Percentiles rank a stretch among this genome's conserved stretches.
Evolutionary conservation across 2,113 vertebrate species (phyloP).

Genomic region (human): DNA sequence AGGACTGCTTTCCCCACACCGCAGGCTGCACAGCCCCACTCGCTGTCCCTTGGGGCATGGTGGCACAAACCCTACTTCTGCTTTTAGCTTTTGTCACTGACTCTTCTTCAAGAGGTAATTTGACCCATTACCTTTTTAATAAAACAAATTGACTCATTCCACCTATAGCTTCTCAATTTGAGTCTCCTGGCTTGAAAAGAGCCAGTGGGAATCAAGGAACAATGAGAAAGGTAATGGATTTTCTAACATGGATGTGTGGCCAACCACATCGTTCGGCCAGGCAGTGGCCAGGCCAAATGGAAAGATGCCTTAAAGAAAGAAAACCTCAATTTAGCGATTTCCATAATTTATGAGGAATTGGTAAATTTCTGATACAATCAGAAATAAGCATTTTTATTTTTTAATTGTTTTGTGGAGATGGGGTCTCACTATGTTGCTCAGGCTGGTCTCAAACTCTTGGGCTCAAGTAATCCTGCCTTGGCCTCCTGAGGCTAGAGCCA

Average conservation of each 20-base stretch:
- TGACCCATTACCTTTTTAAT: not conserved
- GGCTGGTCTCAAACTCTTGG: too few relatives aligned
- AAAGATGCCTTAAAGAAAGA: not conserved
- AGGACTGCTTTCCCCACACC: not conserved
- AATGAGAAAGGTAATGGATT: not conserved
- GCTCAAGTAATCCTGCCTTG: too few relatives aligned
- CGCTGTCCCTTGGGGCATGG: accelerated
- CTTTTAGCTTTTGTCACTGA: not conserved
- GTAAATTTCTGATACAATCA: not conserved
- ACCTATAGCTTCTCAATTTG: not conserved
- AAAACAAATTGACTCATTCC: not conserved
- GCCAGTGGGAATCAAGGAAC: not conserved
- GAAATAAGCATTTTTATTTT: not conserved
- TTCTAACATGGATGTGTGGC: not conserved
- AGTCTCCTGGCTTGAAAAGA: not conserved
- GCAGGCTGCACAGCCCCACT: accelerated
- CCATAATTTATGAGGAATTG: not conserved
- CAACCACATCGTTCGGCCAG: not conserved
- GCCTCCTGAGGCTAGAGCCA: too few relatives aligned
- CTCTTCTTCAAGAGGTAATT: not conserved
- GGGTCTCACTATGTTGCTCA: too few relatives aligned
- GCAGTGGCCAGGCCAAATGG: not conserved
- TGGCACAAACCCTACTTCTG: not conserved
- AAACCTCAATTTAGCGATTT: not conserved
- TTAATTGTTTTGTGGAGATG: too few relatives aligned